A percentile compares a stretch with the other conserved stretches of the same genome.
Conservation (phyloP, 2,888 invertebrate genomes). For the Eupeodes luniger region DNA sequence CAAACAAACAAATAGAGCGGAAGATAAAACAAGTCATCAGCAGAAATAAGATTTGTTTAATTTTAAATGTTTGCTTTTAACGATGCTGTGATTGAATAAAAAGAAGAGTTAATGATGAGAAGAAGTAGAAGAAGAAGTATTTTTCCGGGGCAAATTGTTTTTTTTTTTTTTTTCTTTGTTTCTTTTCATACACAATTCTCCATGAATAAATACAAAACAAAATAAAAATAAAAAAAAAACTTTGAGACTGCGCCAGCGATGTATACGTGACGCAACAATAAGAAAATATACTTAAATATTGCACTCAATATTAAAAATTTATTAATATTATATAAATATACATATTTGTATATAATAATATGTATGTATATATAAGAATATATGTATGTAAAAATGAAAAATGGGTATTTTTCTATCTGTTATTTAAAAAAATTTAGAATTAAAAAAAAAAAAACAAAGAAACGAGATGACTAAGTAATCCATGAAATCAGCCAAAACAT, state of each 20-base stretch:
- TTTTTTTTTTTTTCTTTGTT: slow-evolving; percentile 31
- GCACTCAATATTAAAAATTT: slow-evolving; percentile 66
- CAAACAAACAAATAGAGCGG: background rate
- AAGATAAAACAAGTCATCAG: slow-evolving; percentile 49
- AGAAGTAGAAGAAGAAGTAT: background rate
- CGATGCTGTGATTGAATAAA: slow-evolving; percentile 72
- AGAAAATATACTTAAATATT: slow-evolving; percentile 64
- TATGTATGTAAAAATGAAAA: slow-evolving; percentile 70
- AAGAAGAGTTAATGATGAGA: slow-evolving; percentile 42
- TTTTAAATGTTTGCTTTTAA: slow-evolving; percentile 58
- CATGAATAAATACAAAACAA: slow-evolving; percentile 21
- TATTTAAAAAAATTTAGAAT: slow-evolving; percentile 40
- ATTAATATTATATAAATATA: slow-evolving; percentile 51
- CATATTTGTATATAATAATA: slow-evolving; percentile 65
- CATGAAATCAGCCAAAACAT: slow-evolving; percentile 67
- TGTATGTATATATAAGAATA: slow-evolving; percentile 34
- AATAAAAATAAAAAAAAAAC: slow-evolving; percentile 21
- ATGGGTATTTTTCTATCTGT: slow-evolving; percentile 76
- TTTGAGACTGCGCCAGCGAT: slow-evolving; percentile 76
- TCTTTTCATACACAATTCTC: slow-evolving; percentile 47
- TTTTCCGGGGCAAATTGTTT: slow-evolving; percentile 33
- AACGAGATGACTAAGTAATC: slow-evolving; percentile 20
- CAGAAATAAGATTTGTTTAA: slow-evolving; percentile 55
- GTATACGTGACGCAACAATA: slow-evolving; percentile 76
- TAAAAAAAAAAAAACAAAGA: slow-evolving; percentile 1